Percentiles rank a stretch among this genome's conserved stretches.
These are phyloP conservation scores for Drosophila sulfurigaster DNA, from an alignment of 1,140 invertebrate species.

Conservation along the genomic window DNA sequence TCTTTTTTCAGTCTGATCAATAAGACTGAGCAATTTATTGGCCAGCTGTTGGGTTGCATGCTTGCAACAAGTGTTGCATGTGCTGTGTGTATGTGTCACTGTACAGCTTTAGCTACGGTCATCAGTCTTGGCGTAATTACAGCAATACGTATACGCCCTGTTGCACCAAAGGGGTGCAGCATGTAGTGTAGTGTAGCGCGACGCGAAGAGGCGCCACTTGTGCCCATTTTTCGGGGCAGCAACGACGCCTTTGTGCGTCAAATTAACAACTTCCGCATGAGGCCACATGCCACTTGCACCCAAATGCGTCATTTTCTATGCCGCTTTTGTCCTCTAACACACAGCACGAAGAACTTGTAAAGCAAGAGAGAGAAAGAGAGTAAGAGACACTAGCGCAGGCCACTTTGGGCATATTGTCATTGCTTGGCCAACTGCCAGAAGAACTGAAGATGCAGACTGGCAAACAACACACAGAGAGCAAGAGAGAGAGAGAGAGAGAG, in stretches of 20 bases:
- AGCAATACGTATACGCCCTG: constrained; percentile 72
- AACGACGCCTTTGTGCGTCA: constrained; percentile 74
- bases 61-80: constrained; percentile 28
- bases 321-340: constrained; percentile 50
- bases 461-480: constrained; percentile 20
- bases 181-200: constrained; percentile 3
- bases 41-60: background rate
- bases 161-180: constrained; percentile 52
- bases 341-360: constrained; percentile 8
- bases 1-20: constrained; percentile 8
- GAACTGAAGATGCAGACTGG: constrained; percentile 39
- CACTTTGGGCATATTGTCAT: constrained; percentile 72
- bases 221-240: constrained; percentile 54
- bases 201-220: constrained; percentile 56
- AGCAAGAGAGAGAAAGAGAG: background rate
- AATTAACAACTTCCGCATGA: constrained; percentile 83
- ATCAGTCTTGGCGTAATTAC: constrained; percentile 59
- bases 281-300: constrained; percentile 80
- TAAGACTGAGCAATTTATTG: constrained; percentile 39
- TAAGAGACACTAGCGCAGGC: constrained; percentile 29
- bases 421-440: constrained; percentile 69
- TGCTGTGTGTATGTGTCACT: background rate
- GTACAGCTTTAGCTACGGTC: constrained; percentile 32
- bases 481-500: constrained; percentile 12
- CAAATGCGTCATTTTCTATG: constrained; percentile 79